phyloP scores from a whole-genome alignment of 2,888 invertebrate species.

The Cryptosula pallasiana region DNA sequence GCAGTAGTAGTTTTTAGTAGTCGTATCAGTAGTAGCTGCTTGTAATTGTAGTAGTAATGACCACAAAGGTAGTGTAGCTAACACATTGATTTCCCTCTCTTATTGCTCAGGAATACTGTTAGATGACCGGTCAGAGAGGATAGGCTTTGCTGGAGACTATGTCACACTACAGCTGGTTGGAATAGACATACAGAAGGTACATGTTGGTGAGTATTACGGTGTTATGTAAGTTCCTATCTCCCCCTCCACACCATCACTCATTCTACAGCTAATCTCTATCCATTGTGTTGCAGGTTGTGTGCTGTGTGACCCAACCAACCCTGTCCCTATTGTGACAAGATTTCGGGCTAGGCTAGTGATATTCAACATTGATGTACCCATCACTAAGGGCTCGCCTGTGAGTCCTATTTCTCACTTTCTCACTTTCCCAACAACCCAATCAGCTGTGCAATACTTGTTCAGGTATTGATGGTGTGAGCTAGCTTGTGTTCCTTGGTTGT shows the following conservation, averaged over 20 bases:
- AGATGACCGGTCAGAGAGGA: conserved; percentile 67
- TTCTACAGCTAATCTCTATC: neutral
- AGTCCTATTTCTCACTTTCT: conserved; percentile 37
- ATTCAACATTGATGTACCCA: conserved; percentile 85
- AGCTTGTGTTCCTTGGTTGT: conserved; percentile 28
- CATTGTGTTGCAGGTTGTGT: conserved; percentile 64
- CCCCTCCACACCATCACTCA: neutral
- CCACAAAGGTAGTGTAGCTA: no score
- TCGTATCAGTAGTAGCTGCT: conserved; percentile 23
- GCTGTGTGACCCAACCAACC: conserved; percentile 73
- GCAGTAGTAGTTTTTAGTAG: no score
- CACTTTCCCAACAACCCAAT: no score
- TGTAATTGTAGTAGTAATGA: no score
- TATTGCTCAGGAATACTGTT: conserved; percentile 59
- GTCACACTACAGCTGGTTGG: conserved; percentile 75
- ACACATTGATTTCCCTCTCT: no score
- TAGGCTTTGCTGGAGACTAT: conserved; percentile 91
- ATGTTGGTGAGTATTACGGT: conserved; percentile 21
- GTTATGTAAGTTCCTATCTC: neutral
- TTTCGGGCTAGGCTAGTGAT: conserved; percentile 81
- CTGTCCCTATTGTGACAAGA: conserved; percentile 72
- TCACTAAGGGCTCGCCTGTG: conserved; percentile 82
- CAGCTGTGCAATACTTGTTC: neutral
- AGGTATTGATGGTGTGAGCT: neutral
- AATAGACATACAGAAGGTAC: conserved; percentile 53